These are phyloP conservation scores for Drymodes brunneopygia DNA, from an alignment of 2,113 vertebrate genomes.

Conservation along the genomic window DNA sequence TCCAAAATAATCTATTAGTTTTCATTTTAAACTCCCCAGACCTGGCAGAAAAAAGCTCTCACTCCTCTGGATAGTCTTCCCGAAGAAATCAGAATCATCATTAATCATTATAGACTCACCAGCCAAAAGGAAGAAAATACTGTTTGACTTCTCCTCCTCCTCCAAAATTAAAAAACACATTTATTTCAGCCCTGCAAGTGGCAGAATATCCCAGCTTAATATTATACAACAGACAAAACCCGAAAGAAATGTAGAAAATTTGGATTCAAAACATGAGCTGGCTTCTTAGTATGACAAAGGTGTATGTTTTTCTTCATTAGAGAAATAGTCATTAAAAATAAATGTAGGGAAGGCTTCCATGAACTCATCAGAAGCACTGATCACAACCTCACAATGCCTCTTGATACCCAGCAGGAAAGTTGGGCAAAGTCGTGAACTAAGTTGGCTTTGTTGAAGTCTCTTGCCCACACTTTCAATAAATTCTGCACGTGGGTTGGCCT, in stretches of 20 bases:
- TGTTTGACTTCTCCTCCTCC: background rate
- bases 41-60: background rate
- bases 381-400: background rate
- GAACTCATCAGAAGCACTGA: background rate
- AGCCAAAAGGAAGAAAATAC: background rate
- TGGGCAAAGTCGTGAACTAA: background rate
- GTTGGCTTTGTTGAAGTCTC: background rate
- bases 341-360: background rate
- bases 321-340: background rate
- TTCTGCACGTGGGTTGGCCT: background rate
- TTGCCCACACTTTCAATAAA: background rate
- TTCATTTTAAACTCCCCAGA: background rate
- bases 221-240: background rate
- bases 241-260: background rate
- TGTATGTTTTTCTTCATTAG: background rate
- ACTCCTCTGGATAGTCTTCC: background rate
- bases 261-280: background rate
- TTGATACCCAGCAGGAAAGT: background rate
- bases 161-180: background rate
- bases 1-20: background rate
- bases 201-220: background rate
- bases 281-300: background rate
- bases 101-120: background rate
- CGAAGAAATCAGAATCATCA: background rate
- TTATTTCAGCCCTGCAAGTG: background rate